Evolutionary conservation across 2,113 vertebrate species (phyloP), one percentile per base, ranked within the genome.

Genomic region (Python bivittatus): DNA sequence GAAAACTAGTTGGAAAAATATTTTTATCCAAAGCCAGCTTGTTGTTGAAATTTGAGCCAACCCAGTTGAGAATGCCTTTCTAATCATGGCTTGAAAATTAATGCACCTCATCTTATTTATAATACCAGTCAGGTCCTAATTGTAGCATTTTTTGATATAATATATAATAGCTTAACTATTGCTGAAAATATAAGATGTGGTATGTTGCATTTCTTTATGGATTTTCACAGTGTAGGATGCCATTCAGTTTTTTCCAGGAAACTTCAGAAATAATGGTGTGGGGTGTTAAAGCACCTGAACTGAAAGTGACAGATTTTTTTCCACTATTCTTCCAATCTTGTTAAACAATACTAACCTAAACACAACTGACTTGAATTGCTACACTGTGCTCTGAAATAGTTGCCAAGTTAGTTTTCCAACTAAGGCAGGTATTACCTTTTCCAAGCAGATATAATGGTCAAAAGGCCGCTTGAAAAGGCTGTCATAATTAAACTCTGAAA

Each of bases 21-120:
- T 84, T 94, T 95, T 96, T 90, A 93, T 88, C 89, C 94, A 94
- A 94, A 95, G 93, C 93, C 94, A 3, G 85, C 92, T 88, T 87
- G 60, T 94, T 91, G 53, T 91, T 94, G 93, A 94, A 95, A 44
- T 83, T 95, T 94, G 93, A 93, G 86, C 88, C 92, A 91, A 91
- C 85, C 90, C 92, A 94, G 68, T 88, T 38, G 68, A 92, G 92
- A 54, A 88, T 88, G 93, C 15, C 20, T 93, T 79, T 94, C 57
- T 90, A 33, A 87, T 90, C 20, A 91, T 86, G 93, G 91, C 64
- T 93, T 79, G 0, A 94, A 93, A 96, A 95, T 95, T 92, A 90
- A 2, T 95, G 94, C 91, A 1, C 84, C 89, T 94, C 92, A 1
- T 89, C 86, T 93, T 92, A 92, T 58, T 64, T 94, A 91, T 93